Evolutionary conservation across 2,888 invertebrate genomes (phyloP), one percentile per base, ranked within the genome.

Genomic region (Conus canariensis): DNA sequence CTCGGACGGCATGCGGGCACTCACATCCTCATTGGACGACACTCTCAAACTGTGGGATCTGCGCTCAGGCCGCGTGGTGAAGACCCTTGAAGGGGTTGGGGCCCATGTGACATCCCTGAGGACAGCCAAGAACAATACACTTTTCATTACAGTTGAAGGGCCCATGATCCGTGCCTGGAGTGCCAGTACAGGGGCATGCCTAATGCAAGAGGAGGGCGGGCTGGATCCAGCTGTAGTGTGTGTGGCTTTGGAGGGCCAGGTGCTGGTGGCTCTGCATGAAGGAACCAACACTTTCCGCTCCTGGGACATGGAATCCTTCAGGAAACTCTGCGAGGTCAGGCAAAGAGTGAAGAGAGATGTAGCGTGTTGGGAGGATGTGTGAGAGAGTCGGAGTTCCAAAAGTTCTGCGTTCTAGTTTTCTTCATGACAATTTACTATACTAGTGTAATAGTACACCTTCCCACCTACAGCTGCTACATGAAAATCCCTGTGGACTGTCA

Each of bases 21-120:
- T 96, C n/a, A 96, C 96, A 1, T 92, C 96, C 0, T 95, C 96
- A 0, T 90, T 92, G 59, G 96, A 96, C 90, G 92, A 95, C 89
- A 95, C 96, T 3, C 92, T 96, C 90, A 96, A 96, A 92, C 90
- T 95, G 25, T 96, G 96, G 96, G 95, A 95, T 90, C 91, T 95
- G 5, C 92, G 94, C 70, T 94, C 94, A 9, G 96, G 95, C 0
- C 93, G 94, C 86, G 95, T 96, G 9, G 91, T 93, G 8, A 93
- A 93, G 89, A 95, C 95, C 1, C 93, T 96, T 9, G 90, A 93
- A 9, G 93, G 94, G 14, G 94, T 95, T 9, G 95, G 95, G 10
- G 92, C 90, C 22, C 70, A 70, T 14, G 94, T 96, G 25, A 92
- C 92, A 19, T 92, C 93, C 59, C 90, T 96, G 9, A 90, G 93